Conservation (phyloP, 2,888 invertebrate species). For the Pyrrhia umbra region DNA sequence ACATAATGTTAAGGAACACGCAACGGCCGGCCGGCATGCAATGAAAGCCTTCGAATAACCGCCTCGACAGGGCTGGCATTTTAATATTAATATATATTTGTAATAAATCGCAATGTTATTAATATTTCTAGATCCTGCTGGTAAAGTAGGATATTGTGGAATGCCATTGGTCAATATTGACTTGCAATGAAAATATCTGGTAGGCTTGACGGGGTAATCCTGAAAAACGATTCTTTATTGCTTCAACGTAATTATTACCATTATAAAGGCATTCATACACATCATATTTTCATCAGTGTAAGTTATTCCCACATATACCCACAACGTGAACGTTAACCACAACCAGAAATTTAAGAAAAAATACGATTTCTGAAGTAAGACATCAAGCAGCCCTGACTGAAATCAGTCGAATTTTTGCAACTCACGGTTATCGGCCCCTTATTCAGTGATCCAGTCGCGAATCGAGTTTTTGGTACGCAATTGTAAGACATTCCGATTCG, state of each 20-base stretch:
- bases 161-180: slow-evolving; percentile 29
- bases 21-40: slow-evolving; percentile 78
- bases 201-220: slow-evolving; percentile 4
- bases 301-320: too few species aligned
- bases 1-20: slow-evolving; percentile 78
- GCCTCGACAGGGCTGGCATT: slow-evolving; percentile 70
- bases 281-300: too few species aligned
- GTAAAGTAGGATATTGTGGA: slow-evolving; percentile 37
- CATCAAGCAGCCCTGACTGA: slow-evolving; percentile 64
- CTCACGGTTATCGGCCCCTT: slow-evolving; percentile 76
- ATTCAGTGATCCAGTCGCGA: slow-evolving; percentile 77
- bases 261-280: too few species aligned
- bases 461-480: slow-evolving; percentile 82
- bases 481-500: slow-evolving; percentile 76
- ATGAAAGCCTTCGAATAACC: slow-evolving; percentile 75
- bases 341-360: too few species aligned
- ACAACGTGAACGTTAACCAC: too few species aligned
- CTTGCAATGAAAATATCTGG: slow-evolving; percentile 40
- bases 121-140: slow-evolving; percentile 44
- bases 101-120: slow-evolving; percentile 51
- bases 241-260: not conserved
- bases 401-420: slow-evolving; percentile 77
- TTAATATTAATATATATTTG: slow-evolving; percentile 50
- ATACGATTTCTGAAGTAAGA: not conserved
- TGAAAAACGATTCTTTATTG: not conserved